Evolutionary conservation across 2,113 vertebrate genomes (phyloP).

Genomic region (Synodontis membranacea): DNA sequence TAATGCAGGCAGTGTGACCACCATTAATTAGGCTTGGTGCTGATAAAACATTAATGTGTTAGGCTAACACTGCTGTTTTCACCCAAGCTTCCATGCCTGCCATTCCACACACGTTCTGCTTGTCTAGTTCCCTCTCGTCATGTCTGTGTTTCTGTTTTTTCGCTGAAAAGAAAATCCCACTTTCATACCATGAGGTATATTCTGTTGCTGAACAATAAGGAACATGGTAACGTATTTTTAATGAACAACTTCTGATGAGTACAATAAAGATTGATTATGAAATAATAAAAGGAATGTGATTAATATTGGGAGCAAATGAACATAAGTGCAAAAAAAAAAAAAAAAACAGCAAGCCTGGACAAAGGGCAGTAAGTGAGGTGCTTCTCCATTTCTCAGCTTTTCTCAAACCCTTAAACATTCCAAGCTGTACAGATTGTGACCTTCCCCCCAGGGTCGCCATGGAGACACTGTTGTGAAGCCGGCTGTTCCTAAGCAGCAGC

Average conservation of each 20-base stretch:
- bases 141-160: neutral
- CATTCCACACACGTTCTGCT: slow-evolving; percentile 40
- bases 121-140: slow-evolving; percentile 9
- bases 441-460: slow-evolving; percentile 68
- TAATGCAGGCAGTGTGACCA: slow-evolving; percentile 26
- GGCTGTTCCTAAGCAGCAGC: slow-evolving; percentile 53
- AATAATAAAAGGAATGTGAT: neutral
- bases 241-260: neutral
- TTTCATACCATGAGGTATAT: neutral
- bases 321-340: neutral
- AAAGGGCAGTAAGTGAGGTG: slow-evolving; percentile 37
- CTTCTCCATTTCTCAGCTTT: slow-evolving; percentile 29
- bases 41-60: slow-evolving; percentile 52
- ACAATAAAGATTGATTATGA: neutral
- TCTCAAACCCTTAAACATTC: slow-evolving; percentile 65
- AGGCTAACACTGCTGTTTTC: slow-evolving; percentile 35
- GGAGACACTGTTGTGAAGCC: slow-evolving; percentile 64
- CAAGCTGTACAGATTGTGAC: slow-evolving; percentile 61
- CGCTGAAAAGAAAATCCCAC: neutral
- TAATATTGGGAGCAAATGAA: slow-evolving; percentile 7
- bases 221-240: neutral
- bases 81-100: slow-evolving; percentile 7
- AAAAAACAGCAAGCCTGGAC: slow-evolving; percentile 26
- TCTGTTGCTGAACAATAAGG: neutral
- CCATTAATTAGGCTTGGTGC: slow-evolving; percentile 44